Evolutionary conservation across 2,797 vertebrate genomes (phyloP), one percentile per base, ranked within the genome.

Genomic region (Merluccius polli): DNA sequence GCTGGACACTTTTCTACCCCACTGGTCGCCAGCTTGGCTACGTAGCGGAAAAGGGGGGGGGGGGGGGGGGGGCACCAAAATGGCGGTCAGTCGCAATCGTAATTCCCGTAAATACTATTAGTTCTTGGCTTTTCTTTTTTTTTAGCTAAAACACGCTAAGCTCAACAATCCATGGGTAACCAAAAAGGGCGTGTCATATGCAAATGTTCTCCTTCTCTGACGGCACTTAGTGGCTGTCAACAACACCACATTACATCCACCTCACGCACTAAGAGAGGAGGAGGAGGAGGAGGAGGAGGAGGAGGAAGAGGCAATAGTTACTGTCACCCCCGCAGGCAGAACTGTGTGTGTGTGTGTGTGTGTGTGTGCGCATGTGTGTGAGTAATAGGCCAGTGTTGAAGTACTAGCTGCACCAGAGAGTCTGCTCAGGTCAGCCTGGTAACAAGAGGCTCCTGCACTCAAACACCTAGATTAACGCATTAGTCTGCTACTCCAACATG

Each of bases 391-490:
- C 32, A 68, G 75, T 27, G 73, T 12, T 84, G 70, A 63, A 85
- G 80, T 86, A 70, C 79, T 75, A 78, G 78, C 79, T 82, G 83
- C 76, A 82, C 83, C 82, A 81, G 75, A 77, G 74, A 75, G 73
- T 75, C 59, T 72, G 74, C 73, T 80, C 73, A 44, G 76, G 79
- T 83, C 79, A 78, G 75, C 75, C 36, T 77, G 78, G 65, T 72
- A 78, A 76, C 82, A 80, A 84, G 59, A 27, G 78, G 84, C 84
- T 81, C 79, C 86, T 80, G 82, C 84, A 80, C 85, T 87, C 78
- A 88, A 84, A 89, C 75, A 85, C 78, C 82, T 76, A 65, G 76
- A 70, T 80, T 89, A 87, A 83, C 88, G 81, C 82, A 87, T 91
- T 90, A 88, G 79, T 80, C 79, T 73, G 75, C 82, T 87, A 83